Conservation (phyloP, 2,797 vertebrate genomes). For the Sandelia bainsii region DNA sequence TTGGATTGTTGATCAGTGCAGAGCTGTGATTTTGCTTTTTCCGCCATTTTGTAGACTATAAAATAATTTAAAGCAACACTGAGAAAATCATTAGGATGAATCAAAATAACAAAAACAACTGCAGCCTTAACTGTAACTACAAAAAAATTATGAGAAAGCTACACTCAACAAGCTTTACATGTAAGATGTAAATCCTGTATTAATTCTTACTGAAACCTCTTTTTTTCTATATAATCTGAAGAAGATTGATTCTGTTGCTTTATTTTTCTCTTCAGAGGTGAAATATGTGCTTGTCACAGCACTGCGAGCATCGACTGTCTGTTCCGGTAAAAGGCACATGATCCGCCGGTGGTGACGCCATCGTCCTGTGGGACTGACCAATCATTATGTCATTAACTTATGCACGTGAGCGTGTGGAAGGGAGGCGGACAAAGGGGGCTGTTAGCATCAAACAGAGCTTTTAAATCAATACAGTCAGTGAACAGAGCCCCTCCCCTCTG, state of each 20-base stretch:
- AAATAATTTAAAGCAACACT: neutral
- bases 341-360: slow-evolving; percentile 74
- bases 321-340: slow-evolving; percentile 66
- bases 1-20: too few species aligned
- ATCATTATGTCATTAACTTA: slow-evolving; percentile 67
- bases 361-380: slow-evolving; percentile 41
- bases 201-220: neutral
- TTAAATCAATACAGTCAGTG: slow-evolving; percentile 63
- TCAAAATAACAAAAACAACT: neutral
- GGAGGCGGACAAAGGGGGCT: neutral
- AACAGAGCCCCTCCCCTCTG: neutral
- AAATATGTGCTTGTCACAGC: slow-evolving; percentile 42
- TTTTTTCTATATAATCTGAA: rapidly evolving
- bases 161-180: neutral
- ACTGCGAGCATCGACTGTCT: slow-evolving; percentile 11
- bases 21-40: too few species aligned
- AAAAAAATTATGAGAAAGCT: neutral
- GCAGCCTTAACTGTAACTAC: neutral
- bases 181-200: neutral
- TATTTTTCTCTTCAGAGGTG: slow-evolving; percentile 12
- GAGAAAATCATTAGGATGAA: neutral
- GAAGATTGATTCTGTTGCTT: neutral
- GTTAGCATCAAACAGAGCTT: slow-evolving; percentile 41
- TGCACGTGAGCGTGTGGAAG: slow-evolving; percentile 44
- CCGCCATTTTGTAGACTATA: too few species aligned